A percentile compares a stretch with the other conserved stretches of the same genome.
These are phyloP conservation scores for Heterocephalus glaber DNA, from an alignment of 2,113 vertebrate species.

Conservation along the genomic window DNA sequence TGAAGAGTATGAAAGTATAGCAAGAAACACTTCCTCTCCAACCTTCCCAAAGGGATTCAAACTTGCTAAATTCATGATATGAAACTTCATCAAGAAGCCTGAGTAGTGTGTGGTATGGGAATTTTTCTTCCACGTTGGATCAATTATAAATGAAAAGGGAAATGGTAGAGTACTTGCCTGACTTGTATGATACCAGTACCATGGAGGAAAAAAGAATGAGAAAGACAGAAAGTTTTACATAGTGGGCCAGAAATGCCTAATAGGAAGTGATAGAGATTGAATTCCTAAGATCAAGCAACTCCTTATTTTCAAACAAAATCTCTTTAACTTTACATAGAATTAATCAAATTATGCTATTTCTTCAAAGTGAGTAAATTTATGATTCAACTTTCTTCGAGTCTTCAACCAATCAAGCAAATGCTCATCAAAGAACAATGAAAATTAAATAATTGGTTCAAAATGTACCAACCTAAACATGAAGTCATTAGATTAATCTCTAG, in stretches of 20 bases:
- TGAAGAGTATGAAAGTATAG: background rate
- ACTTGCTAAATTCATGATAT: background rate
- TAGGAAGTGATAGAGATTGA: background rate
- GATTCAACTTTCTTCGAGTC: background rate
- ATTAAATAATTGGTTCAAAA: background rate
- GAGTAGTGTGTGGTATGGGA: background rate
- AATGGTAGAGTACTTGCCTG: background rate
- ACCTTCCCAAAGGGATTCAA: background rate
- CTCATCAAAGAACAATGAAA: background rate
- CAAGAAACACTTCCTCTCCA: background rate
- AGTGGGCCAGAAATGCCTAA: background rate
- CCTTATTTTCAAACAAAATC: background rate
- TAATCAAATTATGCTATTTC: constrained; percentile 1
- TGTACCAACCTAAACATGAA: background rate
- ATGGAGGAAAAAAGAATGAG: background rate
- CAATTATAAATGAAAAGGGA: background rate
- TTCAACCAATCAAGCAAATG: background rate
- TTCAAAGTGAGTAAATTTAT: constrained; percentile 1
- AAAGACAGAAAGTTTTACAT: background rate
- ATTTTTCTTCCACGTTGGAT: background rate
- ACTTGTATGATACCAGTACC: background rate
- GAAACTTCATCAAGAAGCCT: background rate
- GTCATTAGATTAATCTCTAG: background rate
- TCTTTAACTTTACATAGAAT: background rate
- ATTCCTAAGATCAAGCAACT: background rate